A percentile compares a stretch with the other conserved stretches of the same genome.
These are phyloP conservation scores for Alcedo quadribrachys DNA, from an alignment of 2,797 vertebrate genomes.

Conservation along the genomic window DNA sequence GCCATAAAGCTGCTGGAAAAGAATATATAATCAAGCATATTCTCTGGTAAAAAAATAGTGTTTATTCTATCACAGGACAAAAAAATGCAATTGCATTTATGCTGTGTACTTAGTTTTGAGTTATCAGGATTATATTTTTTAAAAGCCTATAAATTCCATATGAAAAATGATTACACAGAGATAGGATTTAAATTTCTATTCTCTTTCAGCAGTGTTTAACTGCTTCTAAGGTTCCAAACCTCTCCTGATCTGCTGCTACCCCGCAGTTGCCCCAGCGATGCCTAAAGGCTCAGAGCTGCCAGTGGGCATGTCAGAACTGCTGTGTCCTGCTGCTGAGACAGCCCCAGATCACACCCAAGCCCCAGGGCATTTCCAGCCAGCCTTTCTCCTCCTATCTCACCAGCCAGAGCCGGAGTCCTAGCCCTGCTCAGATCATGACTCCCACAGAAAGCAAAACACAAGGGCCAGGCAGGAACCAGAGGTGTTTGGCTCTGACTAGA, in stretches of 20 bases:
- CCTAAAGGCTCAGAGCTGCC: background rate
- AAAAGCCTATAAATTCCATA: background rate
- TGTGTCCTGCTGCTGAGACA: background rate
- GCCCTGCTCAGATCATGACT: background rate
- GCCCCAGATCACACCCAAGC: conserved; percentile 16
- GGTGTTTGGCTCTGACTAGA: background rate
- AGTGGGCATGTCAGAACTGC: conserved; percentile 52
- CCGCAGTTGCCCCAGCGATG: conserved; percentile 13
- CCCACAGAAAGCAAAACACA: background rate
- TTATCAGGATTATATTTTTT: background rate
- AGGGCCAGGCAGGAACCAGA: background rate
- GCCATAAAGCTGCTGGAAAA: background rate
- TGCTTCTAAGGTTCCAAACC: background rate
- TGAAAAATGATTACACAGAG: background rate
- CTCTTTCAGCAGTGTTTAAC: background rate
- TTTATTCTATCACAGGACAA: background rate
- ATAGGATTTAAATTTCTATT: background rate
- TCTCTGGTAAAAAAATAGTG: background rate
- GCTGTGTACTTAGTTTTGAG: background rate
- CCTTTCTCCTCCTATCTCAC: conserved; percentile 19
- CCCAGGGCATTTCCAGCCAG: conserved; percentile 24
- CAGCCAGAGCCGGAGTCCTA: background rate
- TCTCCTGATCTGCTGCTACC: background rate
- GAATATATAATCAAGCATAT: background rate
- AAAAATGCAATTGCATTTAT: conserved; percentile 9